phyloP scores from a whole-genome alignment of 2,888 invertebrate genomes.

The Thysanoteuthis rhombus region DNA sequence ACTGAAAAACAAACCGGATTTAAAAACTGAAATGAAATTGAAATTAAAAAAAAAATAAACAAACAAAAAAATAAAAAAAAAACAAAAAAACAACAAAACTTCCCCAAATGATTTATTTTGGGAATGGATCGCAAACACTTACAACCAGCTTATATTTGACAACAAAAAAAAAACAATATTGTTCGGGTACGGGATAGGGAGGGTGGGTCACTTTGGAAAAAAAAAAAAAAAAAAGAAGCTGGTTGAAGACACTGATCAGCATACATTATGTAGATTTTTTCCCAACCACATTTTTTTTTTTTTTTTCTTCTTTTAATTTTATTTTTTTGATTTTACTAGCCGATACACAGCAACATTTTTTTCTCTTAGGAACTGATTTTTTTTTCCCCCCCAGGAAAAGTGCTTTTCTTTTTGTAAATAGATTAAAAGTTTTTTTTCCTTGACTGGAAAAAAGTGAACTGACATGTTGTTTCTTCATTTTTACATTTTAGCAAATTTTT shows the following conservation, averaged over 20 bases:
- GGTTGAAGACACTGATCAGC: background rate
- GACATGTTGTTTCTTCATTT: background rate
- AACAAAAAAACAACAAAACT: no score
- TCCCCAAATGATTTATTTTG: background rate
- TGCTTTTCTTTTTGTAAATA: constrained; percentile 12
- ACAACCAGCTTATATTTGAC: background rate
- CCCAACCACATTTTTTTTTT: background rate
- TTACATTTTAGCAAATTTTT: background rate
- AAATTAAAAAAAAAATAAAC: no score
- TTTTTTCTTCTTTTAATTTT: no score
- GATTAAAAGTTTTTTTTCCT: background rate
- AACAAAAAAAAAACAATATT: background rate
- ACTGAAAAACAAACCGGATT: background rate
- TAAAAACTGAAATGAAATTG: no score
- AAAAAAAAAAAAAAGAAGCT: background rate
- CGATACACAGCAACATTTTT: background rate
- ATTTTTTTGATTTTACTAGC: background rate
- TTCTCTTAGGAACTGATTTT: background rate
- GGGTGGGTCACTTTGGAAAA: no score
- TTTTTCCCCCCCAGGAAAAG: background rate
- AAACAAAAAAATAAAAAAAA: background rate
- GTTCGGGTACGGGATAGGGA: background rate
- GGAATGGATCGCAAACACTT: background rate
- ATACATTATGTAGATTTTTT: no score
- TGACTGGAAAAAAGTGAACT: background rate